A percentile compares a stretch with the other conserved stretches of the same genome.
Conservation (phyloP, 2,113 vertebrate species). For the Coracopsis vasa region DNA sequence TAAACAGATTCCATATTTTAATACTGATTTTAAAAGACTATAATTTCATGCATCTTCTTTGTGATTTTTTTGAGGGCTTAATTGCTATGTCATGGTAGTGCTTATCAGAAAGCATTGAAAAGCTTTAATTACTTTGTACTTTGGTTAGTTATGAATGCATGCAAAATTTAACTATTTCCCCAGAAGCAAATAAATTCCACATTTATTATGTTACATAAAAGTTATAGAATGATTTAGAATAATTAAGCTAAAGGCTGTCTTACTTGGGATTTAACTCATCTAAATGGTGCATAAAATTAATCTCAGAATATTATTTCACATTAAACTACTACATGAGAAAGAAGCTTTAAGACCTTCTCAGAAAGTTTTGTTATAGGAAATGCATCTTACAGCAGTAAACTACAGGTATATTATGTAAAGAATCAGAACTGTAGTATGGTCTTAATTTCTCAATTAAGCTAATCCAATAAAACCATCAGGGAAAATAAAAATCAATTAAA, state of each 20-base stretch:
- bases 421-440: neutral
- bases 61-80: conserved; percentile 71
- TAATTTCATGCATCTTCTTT: conserved; percentile 68
- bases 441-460: neutral
- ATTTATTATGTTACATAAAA: conserved; percentile 75
- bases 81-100: conserved; percentile 71
- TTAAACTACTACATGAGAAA: neutral
- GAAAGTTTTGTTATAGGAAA: neutral
- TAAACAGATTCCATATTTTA: conserved; percentile 53
- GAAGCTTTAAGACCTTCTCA: neutral
- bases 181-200: conserved; percentile 72
- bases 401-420: neutral
- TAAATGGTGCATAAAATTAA: conserved; percentile 62
- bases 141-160: conserved; percentile 68
- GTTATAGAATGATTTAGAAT: conserved; percentile 74
- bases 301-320: conserved; percentile 44
- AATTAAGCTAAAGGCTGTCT: conserved; percentile 64
- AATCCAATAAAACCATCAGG: neutral
- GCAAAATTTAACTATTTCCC: conserved; percentile 72
- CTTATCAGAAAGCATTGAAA: conserved; percentile 75
- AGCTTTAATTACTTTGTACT: conserved; percentile 78
- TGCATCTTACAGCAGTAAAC: neutral
- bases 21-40: conserved; percentile 49
- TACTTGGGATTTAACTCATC: conserved; percentile 47
- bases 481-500: neutral